Base-by-base conservation (phyloP, 2,888 invertebrate species). In the Tenodera sinensis region DNA sequence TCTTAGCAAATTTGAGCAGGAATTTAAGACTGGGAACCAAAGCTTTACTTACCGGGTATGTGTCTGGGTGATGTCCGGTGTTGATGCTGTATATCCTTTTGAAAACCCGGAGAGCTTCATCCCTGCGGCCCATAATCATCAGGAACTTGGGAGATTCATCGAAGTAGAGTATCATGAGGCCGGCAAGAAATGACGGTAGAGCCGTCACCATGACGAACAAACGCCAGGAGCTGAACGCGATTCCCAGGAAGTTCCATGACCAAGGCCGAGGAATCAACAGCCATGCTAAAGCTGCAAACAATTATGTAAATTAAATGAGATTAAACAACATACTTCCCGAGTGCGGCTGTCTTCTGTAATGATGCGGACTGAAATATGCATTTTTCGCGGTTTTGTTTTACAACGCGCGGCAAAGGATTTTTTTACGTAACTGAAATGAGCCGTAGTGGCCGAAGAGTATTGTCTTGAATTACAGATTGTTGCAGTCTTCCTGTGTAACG, bases 101-200 rank as follows among this genome's bases (percentile, higher is more conserved):
- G 91, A 97, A 95, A 4, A 96, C 94, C 6, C 93, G 92, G 91
- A 97, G 92, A 0, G 97, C 97, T 91, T 96, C 95, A 15, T 95
- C 94, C 90, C 95, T 95, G 84, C 95, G 93, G 0, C 96, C 96
- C 84, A 95, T 94, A 0, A 96, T 95, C 95, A 97, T 96, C 6
- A 97, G 93, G 93, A 96, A 97, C 93, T 97, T 97, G 8, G 97
- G 97, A 92, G 97, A 97, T 92, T 97, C 97, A 0, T 97, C 93
- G 85, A 92, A 97, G 89, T 96, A 93, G 90, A 95, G 94, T 90
- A 95, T 93, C 88, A 96, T 93, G 0, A 94, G 94, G 0, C 96
- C 96, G 9, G 96, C 95, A 0, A 96, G 91, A 0, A 97, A 92
- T 30, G 96, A 96, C 14, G 97, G 96, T 89, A 97, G 90, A 0